Evolutionary conservation across 2,797 vertebrate species (phyloP), one percentile per base, ranked within the genome.

Genomic region (Gymnopithys bicolor): DNA sequence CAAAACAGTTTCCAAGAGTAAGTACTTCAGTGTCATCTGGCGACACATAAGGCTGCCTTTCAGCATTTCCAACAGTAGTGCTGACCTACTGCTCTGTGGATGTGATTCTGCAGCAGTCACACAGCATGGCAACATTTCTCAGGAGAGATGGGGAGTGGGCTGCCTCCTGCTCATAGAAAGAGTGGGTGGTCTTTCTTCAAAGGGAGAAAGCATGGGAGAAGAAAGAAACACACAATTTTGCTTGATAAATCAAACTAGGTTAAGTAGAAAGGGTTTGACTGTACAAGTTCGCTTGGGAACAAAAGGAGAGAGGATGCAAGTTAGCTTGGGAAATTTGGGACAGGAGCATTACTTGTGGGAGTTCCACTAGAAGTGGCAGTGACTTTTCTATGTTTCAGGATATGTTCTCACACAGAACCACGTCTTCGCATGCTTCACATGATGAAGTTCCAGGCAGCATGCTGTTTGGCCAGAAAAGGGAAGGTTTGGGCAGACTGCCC

Each of bases 1-100:
- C 62, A 96, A 81, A 94, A 84, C 25, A 80, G 75, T 89, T 81
- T 69, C 68, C 51, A 84, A 78, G 48, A 85, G 24, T 67, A 95
- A 87, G 55, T 59, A 69, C 79, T 92, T 78, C 79, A 81, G 55
- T 48, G 69, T 91, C 53, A 85, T 94, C 37, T 67, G 69, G 24
- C 46, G 28, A 59, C n/a, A 37, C 7, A 68, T 56, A 77, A 84
- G 51, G 25, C 62, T 55, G 68, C 64, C 62, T 77, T 89, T 46
- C 66, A 91, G 32, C 35, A 49, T 22, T 87, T 62, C 55, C 66
- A 81, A 39, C 76, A 84, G 73, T 24, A 89, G 70, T 4, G 0
- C 35, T 87, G 92, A 58, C 51, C 32, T 75, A 69, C 27, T 35
- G 69, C 62, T 46, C 58, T n/a, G 32, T 35, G 53, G 39, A 76